These are phyloP conservation scores for Diuraphis noxia DNA, from an alignment of 1,140 invertebrate species.

Conservation along the genomic window DNA sequence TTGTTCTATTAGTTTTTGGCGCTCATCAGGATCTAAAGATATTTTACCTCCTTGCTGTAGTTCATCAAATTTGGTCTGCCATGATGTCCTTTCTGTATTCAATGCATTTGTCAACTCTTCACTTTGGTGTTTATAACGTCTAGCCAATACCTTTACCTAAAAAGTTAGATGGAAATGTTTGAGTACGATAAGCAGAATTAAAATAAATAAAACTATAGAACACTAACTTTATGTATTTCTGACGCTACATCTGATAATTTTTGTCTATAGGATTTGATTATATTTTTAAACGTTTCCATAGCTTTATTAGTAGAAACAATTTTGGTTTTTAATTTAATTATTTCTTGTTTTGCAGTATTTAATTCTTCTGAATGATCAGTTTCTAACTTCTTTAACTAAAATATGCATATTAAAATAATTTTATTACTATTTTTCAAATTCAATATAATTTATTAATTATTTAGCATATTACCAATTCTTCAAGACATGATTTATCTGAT, in stretches of 20 bases:
- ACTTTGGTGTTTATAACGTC: slow-evolving; percentile 44
- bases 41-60: slow-evolving; percentile 38
- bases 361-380: slow-evolving; percentile 49
- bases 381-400: slow-evolving; percentile 47
- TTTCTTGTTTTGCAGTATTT: slow-evolving; percentile 40
- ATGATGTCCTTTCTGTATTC: slow-evolving; percentile 33
- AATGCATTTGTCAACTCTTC: slow-evolving; percentile 38
- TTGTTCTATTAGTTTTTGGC: slow-evolving; percentile 49
- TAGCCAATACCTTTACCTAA: slow-evolving; percentile 41
- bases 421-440: not conserved
- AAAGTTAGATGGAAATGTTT: not conserved
- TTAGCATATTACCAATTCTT: slow-evolving; percentile 39
- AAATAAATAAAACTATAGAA: not conserved
- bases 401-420: not conserved
- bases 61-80: slow-evolving; percentile 42
- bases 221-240: slow-evolving; percentile 33
- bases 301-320: not conserved
- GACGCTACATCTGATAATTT: slow-evolving; percentile 32
- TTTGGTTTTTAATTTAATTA: slow-evolving; percentile 40
- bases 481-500: slow-evolving; percentile 47
- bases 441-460: not conserved
- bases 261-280: slow-evolving; percentile 19
- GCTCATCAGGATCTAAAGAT: slow-evolving; percentile 18
- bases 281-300: slow-evolving; percentile 50
- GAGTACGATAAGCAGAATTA: not conserved